These are phyloP conservation scores for Lipotes vexillifer DNA, from an alignment of 2,113 vertebrate genomes.

Conservation along the genomic window DNA sequence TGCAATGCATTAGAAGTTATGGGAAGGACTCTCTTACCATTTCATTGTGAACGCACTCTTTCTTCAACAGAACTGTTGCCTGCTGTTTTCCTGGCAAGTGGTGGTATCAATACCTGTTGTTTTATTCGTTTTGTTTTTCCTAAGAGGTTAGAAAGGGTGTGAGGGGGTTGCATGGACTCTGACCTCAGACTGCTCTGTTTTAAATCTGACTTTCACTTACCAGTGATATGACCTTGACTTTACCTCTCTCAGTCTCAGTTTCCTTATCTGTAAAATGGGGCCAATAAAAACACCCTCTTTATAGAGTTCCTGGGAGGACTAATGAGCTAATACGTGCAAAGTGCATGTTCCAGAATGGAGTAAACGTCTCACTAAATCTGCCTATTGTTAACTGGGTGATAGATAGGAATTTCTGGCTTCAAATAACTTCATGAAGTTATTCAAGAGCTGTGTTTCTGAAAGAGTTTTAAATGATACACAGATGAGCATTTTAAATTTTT, in stretches of 20 bases:
- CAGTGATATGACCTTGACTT: not conserved
- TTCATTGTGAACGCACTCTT: not conserved
- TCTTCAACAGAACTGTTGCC: not conserved
- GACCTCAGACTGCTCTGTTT: not conserved
- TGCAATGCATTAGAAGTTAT: not conserved
- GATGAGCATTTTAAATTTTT: not conserved
- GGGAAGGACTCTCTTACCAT: not conserved
- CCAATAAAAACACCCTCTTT: not conserved
- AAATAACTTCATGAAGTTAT: not conserved
- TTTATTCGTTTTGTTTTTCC: not conserved
- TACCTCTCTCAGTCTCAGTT: not conserved
- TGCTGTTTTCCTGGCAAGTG: not conserved
- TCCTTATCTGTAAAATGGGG: not conserved
- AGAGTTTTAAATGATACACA: not conserved
- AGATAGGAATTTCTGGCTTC: too few relatives aligned
- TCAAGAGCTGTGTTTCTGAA: not conserved
- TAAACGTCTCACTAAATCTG: not conserved
- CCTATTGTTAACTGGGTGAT: not conserved
- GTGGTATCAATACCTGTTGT: not conserved
- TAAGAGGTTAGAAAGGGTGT: not conserved
- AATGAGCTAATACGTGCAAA: not conserved
- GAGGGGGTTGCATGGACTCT: not conserved
- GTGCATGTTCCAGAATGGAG: not conserved
- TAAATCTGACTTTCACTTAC: not conserved
- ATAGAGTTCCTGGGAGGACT: not conserved